Evolutionary conservation across 1,140 invertebrate genomes (phyloP).

Genomic region (Ostrea edulis): DNA sequence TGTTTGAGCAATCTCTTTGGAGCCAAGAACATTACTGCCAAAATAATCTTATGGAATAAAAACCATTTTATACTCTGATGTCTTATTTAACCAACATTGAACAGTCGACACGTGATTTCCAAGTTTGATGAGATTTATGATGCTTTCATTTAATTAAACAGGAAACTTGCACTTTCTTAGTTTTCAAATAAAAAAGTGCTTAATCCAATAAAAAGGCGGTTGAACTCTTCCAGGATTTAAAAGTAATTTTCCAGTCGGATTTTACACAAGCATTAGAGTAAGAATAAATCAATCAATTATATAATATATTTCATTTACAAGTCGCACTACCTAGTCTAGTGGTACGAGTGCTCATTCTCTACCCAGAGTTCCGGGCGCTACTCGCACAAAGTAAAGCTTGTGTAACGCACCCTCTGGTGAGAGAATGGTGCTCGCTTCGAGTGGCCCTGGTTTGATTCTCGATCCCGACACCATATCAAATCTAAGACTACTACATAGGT

Average conservation of each 20-base stretch:
- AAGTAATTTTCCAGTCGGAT: not conserved
- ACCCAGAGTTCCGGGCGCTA: no score
- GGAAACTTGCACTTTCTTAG: not conserved
- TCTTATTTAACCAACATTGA: not conserved
- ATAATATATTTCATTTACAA: no score
- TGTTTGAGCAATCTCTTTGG: not conserved
- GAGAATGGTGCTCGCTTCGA: no score
- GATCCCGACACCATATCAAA: no score
- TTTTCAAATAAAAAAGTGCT: not conserved
- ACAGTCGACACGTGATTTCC: not conserved
- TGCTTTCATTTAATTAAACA: constrained; percentile 10
- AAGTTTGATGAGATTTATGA: not conserved
- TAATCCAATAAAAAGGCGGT: not conserved
- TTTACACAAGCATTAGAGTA: no score
- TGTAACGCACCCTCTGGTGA: no score
- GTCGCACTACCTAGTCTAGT: no score
- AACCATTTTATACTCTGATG: not conserved
- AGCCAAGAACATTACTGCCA: not conserved
- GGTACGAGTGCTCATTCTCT: no score
- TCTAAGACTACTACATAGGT: no score
- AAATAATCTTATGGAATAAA: not conserved
- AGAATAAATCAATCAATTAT: no score
- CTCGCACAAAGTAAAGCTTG: no score
- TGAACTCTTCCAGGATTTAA: not conserved
- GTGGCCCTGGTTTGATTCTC: no score